Evolutionary conservation across 2,797 vertebrate genomes (phyloP).

Genomic region (Echiichthys vipera): DNA sequence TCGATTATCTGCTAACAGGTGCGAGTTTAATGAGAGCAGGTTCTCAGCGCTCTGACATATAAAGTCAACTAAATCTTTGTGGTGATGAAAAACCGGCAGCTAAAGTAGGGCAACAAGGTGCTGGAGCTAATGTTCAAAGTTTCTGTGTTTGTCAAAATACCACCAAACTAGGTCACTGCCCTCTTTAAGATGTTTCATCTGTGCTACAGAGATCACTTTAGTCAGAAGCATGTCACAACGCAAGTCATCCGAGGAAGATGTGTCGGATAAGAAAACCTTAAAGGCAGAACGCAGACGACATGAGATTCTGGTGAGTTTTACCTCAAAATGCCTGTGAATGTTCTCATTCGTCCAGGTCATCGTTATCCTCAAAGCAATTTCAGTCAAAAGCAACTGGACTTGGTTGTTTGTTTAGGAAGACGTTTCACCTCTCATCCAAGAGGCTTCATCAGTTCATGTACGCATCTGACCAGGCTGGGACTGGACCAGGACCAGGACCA

Average conservation of each 20-base stretch:
- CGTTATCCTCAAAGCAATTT: too few species aligned
- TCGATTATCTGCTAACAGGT: constrained; percentile 27
- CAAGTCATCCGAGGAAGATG: background rate
- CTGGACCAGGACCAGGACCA: too few species aligned
- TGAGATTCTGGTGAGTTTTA: constrained; percentile 45
- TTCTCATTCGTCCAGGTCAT: too few species aligned
- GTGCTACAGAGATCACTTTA: constrained; percentile 18
- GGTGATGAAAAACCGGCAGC: constrained; percentile 61
- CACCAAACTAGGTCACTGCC: constrained; percentile 83
- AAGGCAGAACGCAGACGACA: background rate
- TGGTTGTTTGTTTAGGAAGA: too few species aligned
- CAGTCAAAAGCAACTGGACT: too few species aligned
- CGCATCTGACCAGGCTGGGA: too few species aligned
- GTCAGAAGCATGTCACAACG: constrained; percentile 10
- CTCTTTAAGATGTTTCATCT: constrained; percentile 58
- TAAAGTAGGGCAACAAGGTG: constrained; percentile 68
- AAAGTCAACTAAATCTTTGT: constrained; percentile 35
- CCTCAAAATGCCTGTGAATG: too few species aligned
- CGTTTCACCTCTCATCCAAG: too few species aligned
- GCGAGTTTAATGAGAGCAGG: constrained; percentile 41
- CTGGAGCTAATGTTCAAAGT: constrained; percentile 48
- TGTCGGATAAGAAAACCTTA: constrained; percentile 13
- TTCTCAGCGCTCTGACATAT: constrained; percentile 5
- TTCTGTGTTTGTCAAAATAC: constrained; percentile 59
- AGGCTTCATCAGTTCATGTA: too few species aligned